phyloP scores from a whole-genome alignment of 1,140 invertebrate species.

The Meloidogyne exigua region DNA sequence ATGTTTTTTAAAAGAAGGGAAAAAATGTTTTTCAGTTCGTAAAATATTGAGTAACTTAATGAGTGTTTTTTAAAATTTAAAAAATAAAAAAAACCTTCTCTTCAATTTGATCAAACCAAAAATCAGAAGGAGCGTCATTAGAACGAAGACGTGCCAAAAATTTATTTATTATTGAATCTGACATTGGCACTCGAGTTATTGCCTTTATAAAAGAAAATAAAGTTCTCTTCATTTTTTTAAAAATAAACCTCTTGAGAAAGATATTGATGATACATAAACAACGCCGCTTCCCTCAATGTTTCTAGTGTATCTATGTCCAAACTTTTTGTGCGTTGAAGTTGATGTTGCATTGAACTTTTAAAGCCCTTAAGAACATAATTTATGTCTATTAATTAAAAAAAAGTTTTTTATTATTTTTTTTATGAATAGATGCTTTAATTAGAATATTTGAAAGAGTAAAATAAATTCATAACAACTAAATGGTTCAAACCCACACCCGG shows the following conservation, averaged over 20 bases:
- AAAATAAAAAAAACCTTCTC: conserved; percentile 63
- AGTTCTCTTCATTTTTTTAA: conserved; percentile 9
- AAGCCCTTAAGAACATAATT: conserved; percentile 69
- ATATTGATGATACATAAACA: conserved; percentile 80
- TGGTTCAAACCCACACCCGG: too few relatives aligned
- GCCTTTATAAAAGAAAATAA: conserved; percentile 66
- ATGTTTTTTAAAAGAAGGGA: conserved; percentile 74
- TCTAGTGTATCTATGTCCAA: conserved; percentile 64
- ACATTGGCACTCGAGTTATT: conserved; percentile 71
- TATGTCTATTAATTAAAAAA: too few relatives aligned
- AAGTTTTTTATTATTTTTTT: too few relatives aligned
- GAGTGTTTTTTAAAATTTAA: not conserved
- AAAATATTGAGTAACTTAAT: conserved; percentile 58
- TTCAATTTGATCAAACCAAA: conserved; percentile 83
- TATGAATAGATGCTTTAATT: too few relatives aligned
- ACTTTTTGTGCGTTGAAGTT: conserved; percentile 63
- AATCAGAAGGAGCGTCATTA: conserved; percentile 70
- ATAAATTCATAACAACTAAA: too few relatives aligned
- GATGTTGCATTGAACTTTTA: conserved; percentile 76
- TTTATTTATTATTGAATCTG: conserved; percentile 71
- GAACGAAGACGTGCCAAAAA: conserved; percentile 71
- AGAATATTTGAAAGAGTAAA: too few relatives aligned
- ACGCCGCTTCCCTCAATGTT: conserved; percentile 75
- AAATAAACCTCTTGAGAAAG: conserved; percentile 73
- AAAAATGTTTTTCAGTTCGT: conserved; percentile 71